phyloP scores from a whole-genome alignment of 2,113 vertebrate species.

The Leucosticte australis region DNA sequence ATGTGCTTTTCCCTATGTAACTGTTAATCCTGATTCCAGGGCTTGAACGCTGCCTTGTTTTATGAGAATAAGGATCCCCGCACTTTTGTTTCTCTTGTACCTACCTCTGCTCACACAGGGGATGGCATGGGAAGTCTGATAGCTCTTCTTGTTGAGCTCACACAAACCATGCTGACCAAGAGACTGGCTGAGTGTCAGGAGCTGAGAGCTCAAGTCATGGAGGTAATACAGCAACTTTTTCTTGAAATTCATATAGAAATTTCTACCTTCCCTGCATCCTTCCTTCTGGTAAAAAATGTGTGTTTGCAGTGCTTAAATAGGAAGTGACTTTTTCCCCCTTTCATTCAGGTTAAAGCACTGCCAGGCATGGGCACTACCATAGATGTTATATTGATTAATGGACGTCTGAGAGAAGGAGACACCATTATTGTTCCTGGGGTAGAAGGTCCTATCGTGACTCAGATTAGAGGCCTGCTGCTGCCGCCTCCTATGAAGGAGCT shows the following conservation, averaged over 20 bases:
- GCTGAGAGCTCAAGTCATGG: conserved; percentile 97
- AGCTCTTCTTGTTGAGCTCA: conserved; percentile 90
- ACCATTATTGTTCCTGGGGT: conserved; percentile 97
- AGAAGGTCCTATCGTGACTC: conserved; percentile 95
- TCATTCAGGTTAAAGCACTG: conserved; percentile 90
- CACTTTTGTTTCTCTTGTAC: conserved; percentile 94
- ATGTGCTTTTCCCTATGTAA: neutral
- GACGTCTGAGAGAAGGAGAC: conserved; percentile 87
- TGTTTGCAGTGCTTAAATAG: neutral
- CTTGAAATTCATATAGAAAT: neutral
- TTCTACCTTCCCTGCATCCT: neutral
- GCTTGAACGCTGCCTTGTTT: conserved; percentile 94
- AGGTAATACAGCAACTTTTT: conserved; percentile 76
- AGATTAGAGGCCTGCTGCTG: conserved; percentile 92
- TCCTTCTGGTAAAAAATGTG: neutral
- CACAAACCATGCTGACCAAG: conserved; percentile 92
- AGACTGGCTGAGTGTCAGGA: conserved; percentile 92
- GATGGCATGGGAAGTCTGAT: conserved; percentile 99
- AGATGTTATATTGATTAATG: conserved; percentile 97
- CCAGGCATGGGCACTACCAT: conserved; percentile 98
- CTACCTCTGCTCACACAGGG: conserved; percentile 96
- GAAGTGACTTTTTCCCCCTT: neutral
- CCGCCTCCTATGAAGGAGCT: conserved; percentile 97
- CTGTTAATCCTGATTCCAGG: conserved; percentile 73
- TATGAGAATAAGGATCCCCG: conserved; percentile 96